These are phyloP conservation scores for Macropus fuliginosus DNA, from an alignment of 2,797 vertebrate genomes.

Conservation along the genomic window DNA sequence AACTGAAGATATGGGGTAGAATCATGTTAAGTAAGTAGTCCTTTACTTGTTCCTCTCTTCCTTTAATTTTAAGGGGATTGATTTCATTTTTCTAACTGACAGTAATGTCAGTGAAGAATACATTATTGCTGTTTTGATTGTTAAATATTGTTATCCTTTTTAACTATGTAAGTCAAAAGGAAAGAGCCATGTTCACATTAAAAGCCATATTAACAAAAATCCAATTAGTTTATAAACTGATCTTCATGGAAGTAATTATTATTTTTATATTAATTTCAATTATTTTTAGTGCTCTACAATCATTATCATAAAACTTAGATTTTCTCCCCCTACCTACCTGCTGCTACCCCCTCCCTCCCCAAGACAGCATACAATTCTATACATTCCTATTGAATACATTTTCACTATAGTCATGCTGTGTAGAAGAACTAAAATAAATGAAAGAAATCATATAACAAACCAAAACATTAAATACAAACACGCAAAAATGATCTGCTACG, in stretches of 20 bases:
- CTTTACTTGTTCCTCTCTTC: constrained; percentile 22
- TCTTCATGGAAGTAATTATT: not conserved
- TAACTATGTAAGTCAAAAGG: not conserved
- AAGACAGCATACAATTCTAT: no score
- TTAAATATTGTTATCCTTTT: not conserved
- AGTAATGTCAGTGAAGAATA: not conserved
- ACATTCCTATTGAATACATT: no score
- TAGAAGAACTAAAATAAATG: no score
- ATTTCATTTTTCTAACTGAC: not conserved
- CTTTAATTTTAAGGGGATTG: not conserved
- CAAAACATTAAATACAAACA: no score
- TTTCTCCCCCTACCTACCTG: no score
- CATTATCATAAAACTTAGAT: no score
- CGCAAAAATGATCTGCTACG: no score
- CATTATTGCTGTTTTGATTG: not conserved
- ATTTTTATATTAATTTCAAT: no score
- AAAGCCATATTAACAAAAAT: not conserved
- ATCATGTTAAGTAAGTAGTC: constrained; percentile 45
- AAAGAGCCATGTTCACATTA: constrained; percentile 1
- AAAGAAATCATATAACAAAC: no score
- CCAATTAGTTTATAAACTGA: constrained; percentile 22
- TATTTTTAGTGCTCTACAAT: no score
- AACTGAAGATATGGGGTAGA: constrained; percentile 39
- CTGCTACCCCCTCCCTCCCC: no score
- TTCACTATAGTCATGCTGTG: no score